These are phyloP conservation scores for Mythimna loreyi DNA, from an alignment of 2,888 invertebrate species.

Conservation along the genomic window DNA sequence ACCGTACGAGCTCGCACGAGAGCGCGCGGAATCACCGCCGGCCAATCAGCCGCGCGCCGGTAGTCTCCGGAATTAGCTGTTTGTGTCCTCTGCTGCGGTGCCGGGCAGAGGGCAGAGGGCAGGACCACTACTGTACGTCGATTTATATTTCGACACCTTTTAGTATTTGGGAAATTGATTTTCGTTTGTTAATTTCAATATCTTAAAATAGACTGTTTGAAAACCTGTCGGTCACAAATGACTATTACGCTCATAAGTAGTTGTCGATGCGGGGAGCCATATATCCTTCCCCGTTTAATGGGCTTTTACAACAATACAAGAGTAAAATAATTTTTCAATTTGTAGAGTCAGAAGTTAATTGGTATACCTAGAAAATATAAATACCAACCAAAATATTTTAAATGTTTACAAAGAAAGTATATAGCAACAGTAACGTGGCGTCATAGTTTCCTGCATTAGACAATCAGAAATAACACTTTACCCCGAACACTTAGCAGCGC, in stretches of 20 bases:
- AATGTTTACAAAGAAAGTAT: too few relatives aligned
- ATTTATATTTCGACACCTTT: conserved; percentile 3
- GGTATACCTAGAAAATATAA: too few relatives aligned
- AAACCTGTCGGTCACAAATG: too few relatives aligned
- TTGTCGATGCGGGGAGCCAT: too few relatives aligned
- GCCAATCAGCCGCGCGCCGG: conserved; percentile 41
- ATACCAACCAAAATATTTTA: too few relatives aligned
- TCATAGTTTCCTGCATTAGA: not conserved
- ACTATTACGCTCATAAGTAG: too few relatives aligned
- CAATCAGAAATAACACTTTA: conserved; percentile 27
- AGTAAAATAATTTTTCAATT: too few relatives aligned
- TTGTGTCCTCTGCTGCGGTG: conserved; percentile 9
- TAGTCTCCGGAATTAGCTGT: conserved; percentile 35
- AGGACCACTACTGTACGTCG: not conserved
- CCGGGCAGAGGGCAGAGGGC: not conserved
- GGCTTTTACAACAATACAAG: too few relatives aligned
- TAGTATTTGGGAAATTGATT: not conserved
- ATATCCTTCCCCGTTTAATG: too few relatives aligned
- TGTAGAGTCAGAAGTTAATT: too few relatives aligned
- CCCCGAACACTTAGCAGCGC: conserved; percentile 7
- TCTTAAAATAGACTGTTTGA: not conserved
- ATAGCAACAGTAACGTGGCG: not conserved
- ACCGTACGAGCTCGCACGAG: conserved; percentile 1
- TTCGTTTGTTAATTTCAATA: not conserved
- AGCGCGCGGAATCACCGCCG: conserved; percentile 20